A percentile compares a stretch with the other conserved stretches of the same genome.
Conservation (phyloP, 2,888 invertebrate species). For the Dasypolia templi region DNA sequence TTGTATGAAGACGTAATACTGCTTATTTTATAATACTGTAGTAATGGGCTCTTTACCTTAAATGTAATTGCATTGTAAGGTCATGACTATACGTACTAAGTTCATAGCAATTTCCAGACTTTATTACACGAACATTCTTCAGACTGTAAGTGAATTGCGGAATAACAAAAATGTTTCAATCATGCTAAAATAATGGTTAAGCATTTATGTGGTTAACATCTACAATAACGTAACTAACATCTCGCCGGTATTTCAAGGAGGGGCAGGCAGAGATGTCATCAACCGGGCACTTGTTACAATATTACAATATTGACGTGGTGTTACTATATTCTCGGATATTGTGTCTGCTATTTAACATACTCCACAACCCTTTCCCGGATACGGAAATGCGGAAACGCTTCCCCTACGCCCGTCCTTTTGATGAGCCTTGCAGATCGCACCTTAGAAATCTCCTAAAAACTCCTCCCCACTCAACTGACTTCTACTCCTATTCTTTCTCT, state of each 20-base stretch:
- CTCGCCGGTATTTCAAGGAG: background rate
- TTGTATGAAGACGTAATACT: too few species aligned
- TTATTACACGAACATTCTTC: conserved; percentile 14
- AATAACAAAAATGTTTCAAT: background rate
- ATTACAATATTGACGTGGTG: too few species aligned
- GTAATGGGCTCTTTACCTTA: conserved; percentile 5
- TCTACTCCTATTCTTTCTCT: too few species aligned
- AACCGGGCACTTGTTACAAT: background rate
- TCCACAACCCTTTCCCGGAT: too few species aligned
- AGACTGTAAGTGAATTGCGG: background rate
- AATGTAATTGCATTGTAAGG: conserved; percentile 27
- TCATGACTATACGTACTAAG: background rate
- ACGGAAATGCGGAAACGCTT: too few species aligned
- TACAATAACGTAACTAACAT: background rate
- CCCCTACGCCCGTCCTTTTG: too few species aligned
- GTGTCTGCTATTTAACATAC: too few species aligned
- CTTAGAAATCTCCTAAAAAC: too few species aligned
- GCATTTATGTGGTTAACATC: background rate
- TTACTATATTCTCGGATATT: too few species aligned
- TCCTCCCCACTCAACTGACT: too few species aligned
- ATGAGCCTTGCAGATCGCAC: too few species aligned
- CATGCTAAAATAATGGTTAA: background rate
- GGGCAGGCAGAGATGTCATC: background rate
- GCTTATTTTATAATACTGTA: too few species aligned
- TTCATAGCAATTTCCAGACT: conserved; percentile 9